Evolutionary conservation across 2,888 invertebrate genomes (phyloP).

Genomic region (Synanthedon formicaeformis): DNA sequence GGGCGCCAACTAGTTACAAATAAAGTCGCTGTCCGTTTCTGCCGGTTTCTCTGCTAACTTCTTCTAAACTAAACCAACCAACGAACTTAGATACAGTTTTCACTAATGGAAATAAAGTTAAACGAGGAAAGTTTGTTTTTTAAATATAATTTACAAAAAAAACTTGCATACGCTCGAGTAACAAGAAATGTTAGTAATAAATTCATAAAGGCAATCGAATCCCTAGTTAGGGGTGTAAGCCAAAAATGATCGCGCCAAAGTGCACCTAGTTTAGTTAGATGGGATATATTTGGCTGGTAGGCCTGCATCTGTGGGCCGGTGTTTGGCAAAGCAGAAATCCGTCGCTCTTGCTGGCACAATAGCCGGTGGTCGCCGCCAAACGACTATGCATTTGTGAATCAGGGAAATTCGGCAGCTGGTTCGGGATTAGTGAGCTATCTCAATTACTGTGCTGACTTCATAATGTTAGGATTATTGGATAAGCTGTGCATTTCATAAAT

Average conservation of each 20-base stretch:
- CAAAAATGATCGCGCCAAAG: conserved; percentile 27
- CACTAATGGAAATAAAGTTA: too few relatives aligned
- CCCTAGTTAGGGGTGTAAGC: conserved; percentile 13
- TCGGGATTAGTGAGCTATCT: conserved; percentile 17
- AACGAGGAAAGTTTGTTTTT: too few relatives aligned
- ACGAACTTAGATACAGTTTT: too few relatives aligned
- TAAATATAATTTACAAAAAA: too few relatives aligned
- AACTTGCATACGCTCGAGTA: too few relatives aligned
- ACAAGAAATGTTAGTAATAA: too few relatives aligned
- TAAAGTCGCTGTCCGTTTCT: too few relatives aligned
- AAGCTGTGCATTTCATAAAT: too few relatives aligned
- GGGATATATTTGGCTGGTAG: conserved; percentile 41
- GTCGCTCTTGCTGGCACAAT: conserved; percentile 36
- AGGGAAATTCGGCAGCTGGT: conserved; percentile 31
- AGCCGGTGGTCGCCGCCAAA: conserved; percentile 32
- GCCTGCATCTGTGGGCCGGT: conserved; percentile 27
- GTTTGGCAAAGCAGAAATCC: conserved; percentile 31
- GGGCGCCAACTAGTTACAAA: too few relatives aligned
- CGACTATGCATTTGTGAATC: conserved; percentile 26
- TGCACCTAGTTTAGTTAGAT: conserved; percentile 28
- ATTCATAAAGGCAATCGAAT: not conserved
- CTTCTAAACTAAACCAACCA: too few relatives aligned
- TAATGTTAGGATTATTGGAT: not conserved
- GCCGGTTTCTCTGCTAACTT: too few relatives aligned
- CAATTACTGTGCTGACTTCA: not conserved